phyloP scores from a whole-genome alignment of 1,140 invertebrate genomes.

The Stenopsyche tienmushanensis region DNA sequence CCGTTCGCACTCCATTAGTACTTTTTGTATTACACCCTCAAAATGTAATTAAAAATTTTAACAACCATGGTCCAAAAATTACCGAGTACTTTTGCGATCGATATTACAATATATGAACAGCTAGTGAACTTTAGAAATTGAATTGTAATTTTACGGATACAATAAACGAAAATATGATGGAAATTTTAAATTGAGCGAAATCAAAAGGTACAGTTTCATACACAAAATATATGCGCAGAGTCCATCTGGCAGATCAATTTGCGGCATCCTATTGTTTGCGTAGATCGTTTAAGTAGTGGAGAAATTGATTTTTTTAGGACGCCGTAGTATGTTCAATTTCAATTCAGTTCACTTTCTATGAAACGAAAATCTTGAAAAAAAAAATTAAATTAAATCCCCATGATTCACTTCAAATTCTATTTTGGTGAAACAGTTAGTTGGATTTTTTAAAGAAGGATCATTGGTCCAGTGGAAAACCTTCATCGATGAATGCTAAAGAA shows the following conservation, averaged over 20 bases:
- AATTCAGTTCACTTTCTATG: conserved; percentile 20
- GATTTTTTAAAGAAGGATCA: conserved; percentile 8
- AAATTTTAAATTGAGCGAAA: no score
- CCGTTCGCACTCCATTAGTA: no score
- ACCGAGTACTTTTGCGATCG: no score
- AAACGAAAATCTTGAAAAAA: conserved; percentile 8
- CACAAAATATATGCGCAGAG: no score
- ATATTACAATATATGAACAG: no score
- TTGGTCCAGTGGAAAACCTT: not conserved
- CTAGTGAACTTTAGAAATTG: no score
- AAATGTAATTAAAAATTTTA: no score
- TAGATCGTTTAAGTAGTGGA: conserved; percentile 17
- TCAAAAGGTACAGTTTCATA: no score
- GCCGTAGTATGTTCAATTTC: not conserved
- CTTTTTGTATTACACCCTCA: no score
- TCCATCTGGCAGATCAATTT: conserved; percentile 5
- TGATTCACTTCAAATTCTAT: conserved; percentile 9
- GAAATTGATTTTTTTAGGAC: conserved; percentile 14
- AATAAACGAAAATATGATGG: no score
- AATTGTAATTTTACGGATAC: no score
- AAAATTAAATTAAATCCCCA: conserved; percentile 6
- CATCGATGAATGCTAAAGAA: conserved; percentile 12
- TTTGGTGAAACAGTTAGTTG: conserved; percentile 17
- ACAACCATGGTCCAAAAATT: no score
- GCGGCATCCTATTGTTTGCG: conserved; percentile 9